A percentile compares a stretch with the other conserved stretches of the same genome.
phyloP scores from a whole-genome alignment of 2,888 invertebrate species.

The Cremastinae sp. region DNA sequence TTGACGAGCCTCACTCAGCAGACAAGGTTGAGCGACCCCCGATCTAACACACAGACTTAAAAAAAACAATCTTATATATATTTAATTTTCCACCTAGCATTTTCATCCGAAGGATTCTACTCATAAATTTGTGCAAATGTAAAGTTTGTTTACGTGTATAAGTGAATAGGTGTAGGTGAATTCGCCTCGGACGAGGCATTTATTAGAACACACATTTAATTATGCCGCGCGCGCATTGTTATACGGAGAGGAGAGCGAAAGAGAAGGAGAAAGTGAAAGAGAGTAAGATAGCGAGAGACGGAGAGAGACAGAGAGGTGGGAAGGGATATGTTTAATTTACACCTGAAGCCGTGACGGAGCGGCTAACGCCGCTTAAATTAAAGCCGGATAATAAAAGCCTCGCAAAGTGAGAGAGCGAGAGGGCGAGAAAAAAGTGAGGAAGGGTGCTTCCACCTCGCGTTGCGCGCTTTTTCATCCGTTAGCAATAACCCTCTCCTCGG shows the following conservation, averaged over 20 bases:
- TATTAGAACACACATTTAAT: slow-evolving; percentile 78
- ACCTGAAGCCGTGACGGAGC: slow-evolving; percentile 76
- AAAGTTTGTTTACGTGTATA: slow-evolving; percentile 13
- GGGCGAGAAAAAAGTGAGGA: not conserved
- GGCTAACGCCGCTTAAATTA: slow-evolving; percentile 79
- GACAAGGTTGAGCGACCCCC: slow-evolving; percentile 23
- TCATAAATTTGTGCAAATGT: not conserved
- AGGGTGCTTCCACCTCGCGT: slow-evolving; percentile 15
- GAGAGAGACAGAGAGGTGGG: slow-evolving; percentile 59
- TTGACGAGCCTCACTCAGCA: slow-evolving; percentile 42
- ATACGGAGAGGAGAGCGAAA: slow-evolving; percentile 46
- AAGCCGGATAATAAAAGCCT: slow-evolving; percentile 79
- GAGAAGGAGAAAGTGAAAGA: slow-evolving; percentile 52
- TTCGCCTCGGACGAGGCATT: slow-evolving; percentile 67
- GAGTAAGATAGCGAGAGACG: slow-evolving; percentile 43
- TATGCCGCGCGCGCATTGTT: slow-evolving; percentile 73
- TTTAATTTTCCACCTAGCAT: not conserved
- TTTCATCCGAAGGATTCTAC: not conserved
- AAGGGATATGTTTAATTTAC: slow-evolving; percentile 75
- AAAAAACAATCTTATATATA: not conserved
- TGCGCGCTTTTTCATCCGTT: slow-evolving; percentile 53
- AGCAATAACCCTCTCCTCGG: slow-evolving; percentile 30
- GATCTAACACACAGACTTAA: slow-evolving; percentile 1
- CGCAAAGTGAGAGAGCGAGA: slow-evolving; percentile 51
- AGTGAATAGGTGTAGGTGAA: slow-evolving; percentile 30